Conservation (phyloP, 1,140 invertebrate genomes). For the Pentalonia nigronervosa region DNA sequence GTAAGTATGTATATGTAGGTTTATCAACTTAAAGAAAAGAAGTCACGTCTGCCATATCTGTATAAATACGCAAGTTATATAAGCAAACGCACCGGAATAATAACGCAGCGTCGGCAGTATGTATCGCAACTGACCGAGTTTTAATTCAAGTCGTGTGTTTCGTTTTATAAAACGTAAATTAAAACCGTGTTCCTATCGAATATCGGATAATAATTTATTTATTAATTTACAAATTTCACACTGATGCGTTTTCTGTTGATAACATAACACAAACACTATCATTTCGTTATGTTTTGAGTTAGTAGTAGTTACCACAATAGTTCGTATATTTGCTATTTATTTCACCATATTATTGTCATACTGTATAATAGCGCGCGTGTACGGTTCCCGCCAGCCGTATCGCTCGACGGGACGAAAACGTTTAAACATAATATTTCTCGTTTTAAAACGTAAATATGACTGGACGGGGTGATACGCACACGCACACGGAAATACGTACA, state of each 20-base stretch:
- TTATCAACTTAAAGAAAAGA: neutral
- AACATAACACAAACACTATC: neutral
- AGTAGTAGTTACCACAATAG: neutral
- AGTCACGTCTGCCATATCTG: slow-evolving; percentile 19
- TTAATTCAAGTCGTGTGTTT: neutral
- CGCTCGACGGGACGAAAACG: neutral
- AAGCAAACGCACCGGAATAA: neutral
- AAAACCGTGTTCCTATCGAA: neutral
- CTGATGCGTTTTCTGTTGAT: neutral
- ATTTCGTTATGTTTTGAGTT: neutral
- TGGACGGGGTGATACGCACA: neutral
- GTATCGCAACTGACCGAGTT: neutral
- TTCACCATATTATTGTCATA: neutral
- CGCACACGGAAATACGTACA: neutral
- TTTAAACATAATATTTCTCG: neutral
- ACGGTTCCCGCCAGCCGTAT: neutral
- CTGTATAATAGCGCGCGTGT: no score
- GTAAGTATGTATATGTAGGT: no score
- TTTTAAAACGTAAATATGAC: neutral
- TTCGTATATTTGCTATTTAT: neutral
- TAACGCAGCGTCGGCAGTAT: neutral
- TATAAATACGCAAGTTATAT: neutral
- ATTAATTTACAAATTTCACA: neutral
- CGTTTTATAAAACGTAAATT: neutral
- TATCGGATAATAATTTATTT: neutral